Percentiles rank a stretch among this genome's conserved stretches.
These are phyloP conservation scores for Astyanax mexicanus DNA, from an alignment of 2,797 vertebrate genomes.

Conservation along the genomic window DNA sequence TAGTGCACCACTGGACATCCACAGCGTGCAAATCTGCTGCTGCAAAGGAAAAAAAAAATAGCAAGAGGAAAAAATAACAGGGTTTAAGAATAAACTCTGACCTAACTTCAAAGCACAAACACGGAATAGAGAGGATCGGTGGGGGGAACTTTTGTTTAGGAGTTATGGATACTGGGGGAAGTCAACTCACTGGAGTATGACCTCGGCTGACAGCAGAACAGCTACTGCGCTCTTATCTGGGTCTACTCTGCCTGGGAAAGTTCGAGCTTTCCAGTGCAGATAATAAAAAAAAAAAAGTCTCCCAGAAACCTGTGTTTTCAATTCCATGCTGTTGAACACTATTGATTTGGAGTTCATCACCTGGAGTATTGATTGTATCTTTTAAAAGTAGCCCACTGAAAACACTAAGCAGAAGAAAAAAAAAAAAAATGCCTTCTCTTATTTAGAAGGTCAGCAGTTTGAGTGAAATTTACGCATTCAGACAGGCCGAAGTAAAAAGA, in stretches of 20 bases:
- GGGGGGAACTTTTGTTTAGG: conserved; percentile 56
- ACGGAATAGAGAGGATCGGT: conserved; percentile 31
- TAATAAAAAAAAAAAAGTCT: conserved; percentile 55
- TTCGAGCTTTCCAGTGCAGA: conserved; percentile 51
- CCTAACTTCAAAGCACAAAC: conserved; percentile 49
- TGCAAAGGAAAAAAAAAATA: conserved; percentile 25
- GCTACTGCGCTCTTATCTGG: conserved; percentile 59
- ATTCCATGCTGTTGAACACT: conserved; percentile 55
- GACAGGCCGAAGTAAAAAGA: background rate
- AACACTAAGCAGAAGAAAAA: conserved; percentile 40
- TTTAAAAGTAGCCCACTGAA: conserved; percentile 53
- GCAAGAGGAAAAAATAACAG: background rate
- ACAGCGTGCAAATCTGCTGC: conserved; percentile 32
- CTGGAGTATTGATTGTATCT: conserved; percentile 60
- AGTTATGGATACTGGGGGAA: conserved; percentile 52
- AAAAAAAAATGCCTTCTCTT: conserved; percentile 11
- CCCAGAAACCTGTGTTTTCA: conserved; percentile 59
- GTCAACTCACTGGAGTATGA: conserved; percentile 59
- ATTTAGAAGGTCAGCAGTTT: conserved; percentile 47
- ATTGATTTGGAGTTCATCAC: conserved; percentile 63
- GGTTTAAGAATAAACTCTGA: conserved; percentile 50
- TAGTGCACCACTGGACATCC: conserved; percentile 53
- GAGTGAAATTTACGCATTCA: conserved; percentile 19
- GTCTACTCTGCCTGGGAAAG: conserved; percentile 54
- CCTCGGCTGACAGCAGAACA: conserved; percentile 60